Percentiles rank a stretch among this genome's conserved stretches.
Conservation (phyloP, 2,888 invertebrate genomes). For the Plebejus argus region DNA sequence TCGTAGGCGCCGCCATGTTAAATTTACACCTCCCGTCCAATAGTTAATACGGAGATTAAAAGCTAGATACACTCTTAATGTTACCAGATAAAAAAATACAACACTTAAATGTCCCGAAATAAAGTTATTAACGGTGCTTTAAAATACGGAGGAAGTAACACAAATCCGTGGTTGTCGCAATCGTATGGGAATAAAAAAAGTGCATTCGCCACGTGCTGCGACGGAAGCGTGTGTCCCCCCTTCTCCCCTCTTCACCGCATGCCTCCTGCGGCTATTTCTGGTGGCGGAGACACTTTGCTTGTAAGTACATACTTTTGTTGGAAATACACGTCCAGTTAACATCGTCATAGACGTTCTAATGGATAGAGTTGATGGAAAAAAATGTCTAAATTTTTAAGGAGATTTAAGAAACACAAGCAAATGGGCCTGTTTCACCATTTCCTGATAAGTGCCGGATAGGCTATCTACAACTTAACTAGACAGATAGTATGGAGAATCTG, state of each 20-base stretch:
- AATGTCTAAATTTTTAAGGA: not conserved
- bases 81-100: conserved; percentile 23
- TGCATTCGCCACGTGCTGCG: conserved; percentile 62
- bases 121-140: conserved; percentile 33
- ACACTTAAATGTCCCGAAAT: conserved; percentile 30
- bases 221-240: conserved; percentile 57
- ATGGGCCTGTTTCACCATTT: too few relatives aligned
- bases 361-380: conserved; percentile 40
- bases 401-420: not conserved
- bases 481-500: too few relatives aligned
- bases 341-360: conserved; percentile 50
- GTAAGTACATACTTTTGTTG: conserved; percentile 52
- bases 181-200: conserved; percentile 51
- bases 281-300: conserved; percentile 69
- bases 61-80: conserved; percentile 16
- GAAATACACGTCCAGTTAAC: conserved; percentile 55
- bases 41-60: conserved; percentile 14
- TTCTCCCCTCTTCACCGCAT: conserved; percentile 41
- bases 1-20: not conserved
- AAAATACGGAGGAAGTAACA: conserved; percentile 33
- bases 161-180: conserved; percentile 42
- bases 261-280: conserved; percentile 46
- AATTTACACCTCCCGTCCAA: not conserved
- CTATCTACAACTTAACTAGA: too few relatives aligned
- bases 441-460: too few relatives aligned